Percentiles rank a stretch among this genome's conserved stretches.
phyloP scores from a whole-genome alignment of 2,888 invertebrate species.

The Scaptomyza parva region DNA sequence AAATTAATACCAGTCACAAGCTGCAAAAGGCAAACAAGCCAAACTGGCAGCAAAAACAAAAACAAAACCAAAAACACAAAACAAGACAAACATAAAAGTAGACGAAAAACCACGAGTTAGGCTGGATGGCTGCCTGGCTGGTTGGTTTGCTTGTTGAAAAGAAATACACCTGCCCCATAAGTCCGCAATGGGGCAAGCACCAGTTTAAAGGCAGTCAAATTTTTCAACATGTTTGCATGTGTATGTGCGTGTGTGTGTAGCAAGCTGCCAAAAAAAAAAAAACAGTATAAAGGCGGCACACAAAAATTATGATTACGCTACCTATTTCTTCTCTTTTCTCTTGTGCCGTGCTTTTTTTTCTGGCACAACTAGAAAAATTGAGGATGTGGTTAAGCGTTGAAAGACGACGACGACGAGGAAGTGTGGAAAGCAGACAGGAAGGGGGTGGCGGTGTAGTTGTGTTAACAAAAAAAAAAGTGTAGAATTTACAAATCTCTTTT shows the following conservation, averaged over 20 bases:
- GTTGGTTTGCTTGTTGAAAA: conserved; percentile 38
- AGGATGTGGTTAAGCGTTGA: conserved; percentile 68
- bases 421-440: background rate
- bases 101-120: conserved; percentile 31
- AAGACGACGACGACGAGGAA: conserved; percentile 7
- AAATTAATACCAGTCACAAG: conserved; percentile 67
- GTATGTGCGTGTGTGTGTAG: conserved; percentile 43
- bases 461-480: conserved; percentile 34
- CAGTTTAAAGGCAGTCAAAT: conserved; percentile 50
- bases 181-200: conserved; percentile 45
- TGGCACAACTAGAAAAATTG: conserved; percentile 71
- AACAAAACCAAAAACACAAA: background rate
- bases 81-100: conserved; percentile 12
- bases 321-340: conserved; percentile 2
- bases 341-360: conserved; percentile 18
- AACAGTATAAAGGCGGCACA: conserved; percentile 45
- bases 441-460: background rate
- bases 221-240: conserved; percentile 33
- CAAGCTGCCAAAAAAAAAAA: conserved; percentile 42
- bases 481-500: conserved; percentile 68
- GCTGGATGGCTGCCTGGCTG: conserved; percentile 28
- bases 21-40: conserved; percentile 63
- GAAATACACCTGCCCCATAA: conserved; percentile 64
- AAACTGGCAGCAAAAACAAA: conserved; percentile 17
- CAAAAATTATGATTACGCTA: conserved; percentile 60